phyloP scores from a whole-genome alignment of 2,113 vertebrate genomes.

The Melospiza melodia region DNA sequence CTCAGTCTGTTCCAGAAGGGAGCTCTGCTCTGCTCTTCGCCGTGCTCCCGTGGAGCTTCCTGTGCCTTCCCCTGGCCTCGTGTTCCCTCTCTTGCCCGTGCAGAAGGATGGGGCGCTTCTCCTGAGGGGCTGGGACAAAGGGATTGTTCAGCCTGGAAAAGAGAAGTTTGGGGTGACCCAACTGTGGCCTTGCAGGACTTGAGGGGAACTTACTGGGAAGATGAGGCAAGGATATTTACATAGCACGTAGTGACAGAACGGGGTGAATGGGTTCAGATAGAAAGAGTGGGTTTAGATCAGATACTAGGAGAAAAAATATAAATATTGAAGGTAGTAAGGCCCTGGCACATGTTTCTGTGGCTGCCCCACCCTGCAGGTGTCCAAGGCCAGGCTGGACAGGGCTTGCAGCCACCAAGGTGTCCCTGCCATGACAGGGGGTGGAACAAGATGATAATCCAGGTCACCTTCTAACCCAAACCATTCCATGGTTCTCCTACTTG shows the following conservation, averaged over 20 bases:
- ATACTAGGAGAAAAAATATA: rapidly evolving
- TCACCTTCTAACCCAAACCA: not conserved
- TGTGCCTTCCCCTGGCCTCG: not conserved
- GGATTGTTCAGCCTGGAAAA: not conserved
- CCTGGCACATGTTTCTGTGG: not conserved
- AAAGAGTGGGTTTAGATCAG: not conserved
- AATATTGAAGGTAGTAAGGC: not conserved
- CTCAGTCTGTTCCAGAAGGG: not conserved
- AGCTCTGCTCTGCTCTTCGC: not conserved
- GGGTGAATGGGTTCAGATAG: not conserved
- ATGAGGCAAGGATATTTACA: not conserved
- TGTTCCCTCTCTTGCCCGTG: too few relatives aligned
- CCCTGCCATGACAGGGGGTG: not conserved
- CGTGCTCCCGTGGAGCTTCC: not conserved
- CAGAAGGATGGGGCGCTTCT: not conserved
- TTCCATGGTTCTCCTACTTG: not conserved
- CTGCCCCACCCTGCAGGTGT: not conserved
- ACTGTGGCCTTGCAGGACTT: not conserved
- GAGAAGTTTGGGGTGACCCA: not conserved
- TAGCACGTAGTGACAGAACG: too few relatives aligned
- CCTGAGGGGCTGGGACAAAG: not conserved
- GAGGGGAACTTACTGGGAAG: not conserved
- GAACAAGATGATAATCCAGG: rapidly evolving
- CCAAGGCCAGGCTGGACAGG: rapidly evolving
- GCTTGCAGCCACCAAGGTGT: not conserved